Evolutionary conservation across 2,888 invertebrate genomes (phyloP), one percentile per base, ranked within the genome.

Genomic region (Monopis laevigella): DNA sequence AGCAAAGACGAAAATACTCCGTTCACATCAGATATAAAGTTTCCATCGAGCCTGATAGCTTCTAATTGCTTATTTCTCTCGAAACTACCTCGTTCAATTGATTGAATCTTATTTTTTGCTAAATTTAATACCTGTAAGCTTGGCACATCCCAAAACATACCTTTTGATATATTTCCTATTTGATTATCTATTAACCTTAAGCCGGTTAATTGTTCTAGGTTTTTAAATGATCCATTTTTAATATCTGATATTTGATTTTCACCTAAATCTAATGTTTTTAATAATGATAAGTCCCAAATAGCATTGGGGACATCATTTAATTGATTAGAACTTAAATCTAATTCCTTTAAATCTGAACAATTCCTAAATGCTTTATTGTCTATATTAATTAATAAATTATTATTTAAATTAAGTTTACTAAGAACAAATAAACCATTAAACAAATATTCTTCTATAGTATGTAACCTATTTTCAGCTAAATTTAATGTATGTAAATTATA

Each of bases 401-500:
- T 92, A 64, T 93, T 93, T 42, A 95, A 78, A 46, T 92, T 92
- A 41, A 95, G 77, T 65, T 92, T 91, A 56, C 89, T 91, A 39
- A 94, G 80, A 35, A 93, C 90, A 72, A 88, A 92, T 45, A 93
- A 82, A 27, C 92, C 92, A 67, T 92, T 92, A 67, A 93, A 92
- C 48, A 92, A 83, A 55, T 88, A 86, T 51, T 90, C 87, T 44
- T 91, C 90, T 60, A 94, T 84, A 17, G 89, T 88, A 63, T 90
- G 90, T 43, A 95, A 82, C 42, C 90, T 86, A 68, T 96, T 96
- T 69, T 93, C 91, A 29, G 94, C 92, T 54, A 96, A 77, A 67
- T 94, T 95, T 45, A 96, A 75, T 1, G 93, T 93, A 68, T 94
- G 93, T 51, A 96, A 82, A 73, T 95, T 94, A 72, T 93, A 92